Evolutionary conservation across 2,888 invertebrate species (phyloP).

Genomic region (Cheilosia impressa): DNA sequence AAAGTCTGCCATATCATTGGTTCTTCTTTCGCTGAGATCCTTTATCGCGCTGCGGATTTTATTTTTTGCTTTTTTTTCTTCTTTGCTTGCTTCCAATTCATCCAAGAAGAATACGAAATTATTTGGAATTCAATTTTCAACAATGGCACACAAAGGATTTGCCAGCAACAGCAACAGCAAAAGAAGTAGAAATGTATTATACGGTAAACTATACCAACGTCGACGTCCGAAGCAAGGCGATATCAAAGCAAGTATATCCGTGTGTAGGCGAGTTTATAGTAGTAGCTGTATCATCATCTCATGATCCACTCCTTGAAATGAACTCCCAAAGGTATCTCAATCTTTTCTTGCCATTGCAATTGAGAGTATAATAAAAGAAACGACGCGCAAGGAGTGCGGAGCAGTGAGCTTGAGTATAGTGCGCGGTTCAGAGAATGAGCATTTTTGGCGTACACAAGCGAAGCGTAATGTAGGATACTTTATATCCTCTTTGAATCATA

Average conservation of each 20-base stretch:
- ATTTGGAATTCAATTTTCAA: constrained; percentile 79
- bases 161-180: constrained; percentile 71
- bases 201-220: neutral
- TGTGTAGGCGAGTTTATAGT: constrained; percentile 10
- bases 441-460: constrained; percentile 14
- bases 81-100: constrained; percentile 51
- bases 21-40: constrained; percentile 33
- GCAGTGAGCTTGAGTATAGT: neutral
- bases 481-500: constrained; percentile 59
- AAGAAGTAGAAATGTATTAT: constrained; percentile 42
- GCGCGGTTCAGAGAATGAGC: constrained; percentile 36
- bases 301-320: constrained; percentile 43
- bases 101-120: constrained; percentile 76
- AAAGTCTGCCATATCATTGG: constrained; percentile 43
- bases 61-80: constrained; percentile 19
- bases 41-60: constrained; percentile 56
- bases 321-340: constrained; percentile 63
- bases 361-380: constrained; percentile 64
- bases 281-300: constrained; percentile 36
- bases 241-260: constrained; percentile 32
- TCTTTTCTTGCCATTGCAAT: constrained; percentile 64
- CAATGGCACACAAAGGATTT: constrained; percentile 79
- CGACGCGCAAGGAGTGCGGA: constrained; percentile 2
- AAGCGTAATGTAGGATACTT: constrained; percentile 37
- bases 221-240: neutral